phyloP scores from a whole-genome alignment of 2,797 vertebrate species.

The Peromyscus melanophrys region DNA sequence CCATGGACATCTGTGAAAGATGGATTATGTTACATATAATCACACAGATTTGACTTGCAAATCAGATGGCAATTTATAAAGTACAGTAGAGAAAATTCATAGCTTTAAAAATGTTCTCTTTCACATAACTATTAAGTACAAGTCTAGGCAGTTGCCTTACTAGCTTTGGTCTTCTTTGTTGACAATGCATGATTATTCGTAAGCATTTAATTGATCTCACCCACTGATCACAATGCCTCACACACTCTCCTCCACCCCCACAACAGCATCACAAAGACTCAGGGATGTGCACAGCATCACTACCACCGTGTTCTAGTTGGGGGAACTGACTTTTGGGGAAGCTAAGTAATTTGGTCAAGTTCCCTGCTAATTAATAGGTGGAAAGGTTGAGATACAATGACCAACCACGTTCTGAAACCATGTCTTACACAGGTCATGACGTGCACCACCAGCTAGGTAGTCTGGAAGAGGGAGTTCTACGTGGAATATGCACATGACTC shows the following conservation, averaged over 20 bases:
- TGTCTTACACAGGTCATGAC: not conserved
- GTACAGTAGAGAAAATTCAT: not conserved
- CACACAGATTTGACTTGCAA: constrained; percentile 62
- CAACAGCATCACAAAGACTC: not conserved
- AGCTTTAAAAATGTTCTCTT: not conserved
- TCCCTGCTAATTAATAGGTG: not conserved
- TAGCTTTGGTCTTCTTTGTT: constrained; percentile 23
- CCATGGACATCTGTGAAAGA: not conserved
- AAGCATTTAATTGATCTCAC: constrained; percentile 40
- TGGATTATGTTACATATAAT: constrained; percentile 48
- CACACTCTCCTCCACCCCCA: not conserved
- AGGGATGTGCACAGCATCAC: not conserved
- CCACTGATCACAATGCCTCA: not conserved
- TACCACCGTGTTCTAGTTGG: not conserved
- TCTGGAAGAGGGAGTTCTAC: constrained; percentile 13
- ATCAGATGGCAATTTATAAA: constrained; percentile 70
- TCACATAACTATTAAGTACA: not conserved
- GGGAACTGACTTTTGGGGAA: constrained; percentile 51
- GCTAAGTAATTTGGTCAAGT: not conserved
- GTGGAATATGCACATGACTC: not conserved
- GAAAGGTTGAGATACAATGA: not conserved
- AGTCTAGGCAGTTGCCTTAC: constrained; percentile 26
- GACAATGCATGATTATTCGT: not conserved
- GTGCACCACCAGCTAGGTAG: not conserved
- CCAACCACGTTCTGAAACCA: not conserved